Base-by-base conservation (phyloP, 2,888 invertebrate species). In the Eupithecia exiguata region DNA sequence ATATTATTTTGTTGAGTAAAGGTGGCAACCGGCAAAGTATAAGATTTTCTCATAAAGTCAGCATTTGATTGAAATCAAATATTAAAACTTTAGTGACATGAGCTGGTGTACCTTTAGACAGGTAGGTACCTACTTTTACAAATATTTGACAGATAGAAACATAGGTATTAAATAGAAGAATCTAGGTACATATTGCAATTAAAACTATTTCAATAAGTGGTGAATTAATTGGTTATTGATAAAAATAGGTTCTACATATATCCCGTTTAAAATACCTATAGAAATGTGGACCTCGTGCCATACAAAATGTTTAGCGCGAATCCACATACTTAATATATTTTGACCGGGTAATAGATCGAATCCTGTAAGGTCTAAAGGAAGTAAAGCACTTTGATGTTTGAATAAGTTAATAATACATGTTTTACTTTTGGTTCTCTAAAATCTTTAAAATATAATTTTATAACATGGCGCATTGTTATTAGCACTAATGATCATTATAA, bases 401-500 rank as follows among this genome's bases (percentile, higher is more conserved):
- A n/a, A n/a, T n/a, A n/a, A n/a, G n/a, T n/a, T n/a, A n/a, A n/a
- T n/a, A n/a, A n/a, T n/a, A n/a, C 18, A 35, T n/a, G 30, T 63
- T 35, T 25, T 62, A 36, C 63, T 35, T 66, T 21, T 38, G 9
- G 21, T 38, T 16, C 14, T n/a, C n/a, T 40, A 21, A 43, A 66
- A 38, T n/a, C 38, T 40, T 66, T 38, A 66, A 65, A 36, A 53
- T 53, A 68, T 21, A n/a, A 58, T 25, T 58, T 12, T 58, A 43
- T n/a, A 25, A 70, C 69, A 21, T 69, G 14, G 38, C 63, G 61
- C 36, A 70, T 75, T 72, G 65, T 72, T 70, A 69, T 71, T 63
- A 72, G 62, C 69, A 49, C 49, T 70, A 72, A 72, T 71, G 62
- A 71, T 68, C 58, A 68, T 74, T 68, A 53, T 46, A 49, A 69